A percentile compares a stretch with the other conserved stretches of the same genome.
These are phyloP conservation scores for Drosophila stalkeri DNA, from an alignment of 2,888 invertebrate genomes.

Conservation along the genomic window DNA sequence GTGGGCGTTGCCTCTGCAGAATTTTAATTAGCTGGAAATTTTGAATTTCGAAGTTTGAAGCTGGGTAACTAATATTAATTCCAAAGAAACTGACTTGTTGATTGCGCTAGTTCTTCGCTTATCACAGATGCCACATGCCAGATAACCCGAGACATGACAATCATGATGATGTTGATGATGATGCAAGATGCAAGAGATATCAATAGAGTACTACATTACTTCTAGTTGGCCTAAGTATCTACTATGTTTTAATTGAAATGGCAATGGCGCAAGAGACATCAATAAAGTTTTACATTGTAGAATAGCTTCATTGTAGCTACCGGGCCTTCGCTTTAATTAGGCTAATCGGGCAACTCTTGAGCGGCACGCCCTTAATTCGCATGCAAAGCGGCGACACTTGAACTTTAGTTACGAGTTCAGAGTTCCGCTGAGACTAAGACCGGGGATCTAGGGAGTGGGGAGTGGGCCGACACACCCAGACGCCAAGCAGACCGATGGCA, in stretches of 20 bases:
- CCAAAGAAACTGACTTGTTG: slow-evolving; percentile 41
- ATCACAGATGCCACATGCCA: slow-evolving; percentile 58
- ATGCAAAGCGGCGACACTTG: slow-evolving; percentile 56
- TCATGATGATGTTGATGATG: slow-evolving; percentile 15
- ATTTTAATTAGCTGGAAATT: slow-evolving; percentile 54
- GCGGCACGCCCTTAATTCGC: slow-evolving; percentile 53
- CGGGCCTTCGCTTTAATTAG: slow-evolving; percentile 40
- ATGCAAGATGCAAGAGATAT: not conserved
- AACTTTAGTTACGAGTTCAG: slow-evolving; percentile 58
- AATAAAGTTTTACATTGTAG: not conserved
- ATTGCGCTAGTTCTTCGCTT: slow-evolving; percentile 46
- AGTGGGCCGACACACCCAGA: slow-evolving; percentile 53
- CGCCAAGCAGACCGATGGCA: slow-evolving; percentile 11
- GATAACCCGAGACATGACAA: slow-evolving; percentile 37
- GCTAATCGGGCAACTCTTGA: slow-evolving; percentile 47
- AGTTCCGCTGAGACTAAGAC: slow-evolving; percentile 7
- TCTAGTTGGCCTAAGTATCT: not conserved
- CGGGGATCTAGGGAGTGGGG: not conserved
- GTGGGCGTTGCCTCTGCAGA: slow-evolving; percentile 53
- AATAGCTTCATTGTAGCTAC: slow-evolving; percentile 3
- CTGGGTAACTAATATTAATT: slow-evolving; percentile 37
- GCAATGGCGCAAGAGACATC: not conserved
- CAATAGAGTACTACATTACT: not conserved
- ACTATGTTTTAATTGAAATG: slow-evolving; percentile 16
- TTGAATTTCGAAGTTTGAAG: slow-evolving; percentile 24